Evolutionary conservation across 2,113 vertebrate genomes (phyloP), one percentile per base, ranked within the genome.

Genomic region (Tragelaphus strepsiceros): DNA sequence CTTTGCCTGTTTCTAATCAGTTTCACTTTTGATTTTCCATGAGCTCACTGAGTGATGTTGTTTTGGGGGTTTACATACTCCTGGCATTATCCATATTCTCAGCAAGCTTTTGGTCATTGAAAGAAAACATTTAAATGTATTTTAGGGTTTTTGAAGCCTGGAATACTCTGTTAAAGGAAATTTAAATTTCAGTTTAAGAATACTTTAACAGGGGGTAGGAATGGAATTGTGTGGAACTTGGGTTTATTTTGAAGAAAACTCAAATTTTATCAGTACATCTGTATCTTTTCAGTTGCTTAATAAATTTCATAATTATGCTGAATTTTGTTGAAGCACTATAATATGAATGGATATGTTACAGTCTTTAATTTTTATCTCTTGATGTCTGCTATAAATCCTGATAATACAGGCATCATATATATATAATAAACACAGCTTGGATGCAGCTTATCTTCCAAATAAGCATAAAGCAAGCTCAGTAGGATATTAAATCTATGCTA

Each of bases 401-500:
- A 95, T 98, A 98, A 92, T 98, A 87, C 97, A 98, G 90, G 88
- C 85, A 90, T 56, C 80, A 53, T 97, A 74, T 97, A 89, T 98
- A 97, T 96, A 86, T 86, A 97, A 97, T 98, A 98, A 98, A 98
- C 74, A 97, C 49, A 98, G 92, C 97, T 97, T 97, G 94, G 87
- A 98, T 98, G 87, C 39, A 98, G 67, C 59, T 80, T 96, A 98
- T 94, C 94, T 83, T 98, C 98, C 97, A 97, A 98, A 92, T 97
- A 98, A 98, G 94, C 97, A 89, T 98, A 97, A 98, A 85, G 96
- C 80, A 97, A 98, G 96, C 97, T 98, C 96, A 85, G 95, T 92
- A 98, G 93, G 91, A 97, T 98, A 98, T 98, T 97, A 98, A 98
- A 96, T 97, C 97, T 98, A 95, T 97, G 95, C 97, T 95, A 98